Evolutionary conservation across 2,888 invertebrate species (phyloP).

Genomic region (Agrotis exclamationis): DNA sequence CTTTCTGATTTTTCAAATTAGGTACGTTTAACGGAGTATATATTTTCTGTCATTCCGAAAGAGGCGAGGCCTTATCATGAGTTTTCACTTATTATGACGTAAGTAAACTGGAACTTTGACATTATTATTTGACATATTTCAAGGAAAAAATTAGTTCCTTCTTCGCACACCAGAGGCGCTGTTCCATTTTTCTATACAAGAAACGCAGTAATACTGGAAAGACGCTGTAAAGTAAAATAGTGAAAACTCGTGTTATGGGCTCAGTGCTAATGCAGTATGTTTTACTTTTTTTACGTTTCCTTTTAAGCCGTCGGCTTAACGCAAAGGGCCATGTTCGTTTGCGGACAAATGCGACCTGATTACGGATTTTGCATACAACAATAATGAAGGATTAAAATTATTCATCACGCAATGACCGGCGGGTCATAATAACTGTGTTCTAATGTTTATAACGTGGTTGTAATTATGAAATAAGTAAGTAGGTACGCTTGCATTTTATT

Average conservation of each 20-base stretch:
- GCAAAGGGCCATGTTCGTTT: slow-evolving; percentile 27
- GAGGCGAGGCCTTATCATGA: too few relatives aligned
- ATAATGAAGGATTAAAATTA: slow-evolving; percentile 59
- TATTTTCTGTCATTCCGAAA: background rate
- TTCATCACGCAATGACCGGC: slow-evolving; percentile 60
- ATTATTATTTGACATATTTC: too few relatives aligned
- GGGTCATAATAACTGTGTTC: slow-evolving; percentile 34
- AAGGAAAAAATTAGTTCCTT: too few relatives aligned
- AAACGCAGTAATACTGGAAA: too few relatives aligned
- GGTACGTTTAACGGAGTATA: background rate
- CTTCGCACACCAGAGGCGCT: too few relatives aligned
- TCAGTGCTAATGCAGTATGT: background rate
- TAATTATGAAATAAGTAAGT: slow-evolving; percentile 44
- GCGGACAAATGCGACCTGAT: slow-evolving; percentile 50
- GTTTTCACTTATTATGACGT: too few relatives aligned
- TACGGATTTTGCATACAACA: slow-evolving; percentile 50
- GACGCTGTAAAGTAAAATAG: too few relatives aligned
- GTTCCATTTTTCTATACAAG: too few relatives aligned
- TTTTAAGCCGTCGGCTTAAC: slow-evolving; percentile 17
- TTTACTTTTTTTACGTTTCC: background rate
- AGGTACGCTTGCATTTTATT: slow-evolving; percentile 5
- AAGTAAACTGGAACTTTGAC: too few relatives aligned
- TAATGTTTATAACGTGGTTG: slow-evolving; percentile 42
- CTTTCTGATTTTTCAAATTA: background rate
- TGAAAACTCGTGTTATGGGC: too few relatives aligned